Percentiles rank a stretch among this genome's conserved stretches.
These are phyloP conservation scores for Macropus fuliginosus DNA, from an alignment of 2,797 vertebrate genomes.

Conservation along the genomic window DNA sequence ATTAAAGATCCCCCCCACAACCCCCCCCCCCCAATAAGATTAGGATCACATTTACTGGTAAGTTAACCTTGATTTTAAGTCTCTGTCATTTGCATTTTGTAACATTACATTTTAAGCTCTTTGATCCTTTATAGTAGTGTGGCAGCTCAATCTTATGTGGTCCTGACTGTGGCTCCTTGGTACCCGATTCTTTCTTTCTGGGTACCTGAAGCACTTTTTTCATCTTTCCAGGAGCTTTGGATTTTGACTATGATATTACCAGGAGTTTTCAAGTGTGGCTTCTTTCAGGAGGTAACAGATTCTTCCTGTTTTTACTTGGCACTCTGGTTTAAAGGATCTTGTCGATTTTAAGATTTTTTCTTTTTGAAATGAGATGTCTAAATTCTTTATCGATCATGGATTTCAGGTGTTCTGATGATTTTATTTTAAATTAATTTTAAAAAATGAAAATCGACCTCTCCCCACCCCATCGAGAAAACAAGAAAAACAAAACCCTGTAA, in stretches of 20 bases:
- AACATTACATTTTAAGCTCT: not conserved
- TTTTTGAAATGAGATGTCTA: not conserved
- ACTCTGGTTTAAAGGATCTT: not conserved
- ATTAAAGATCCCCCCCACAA: not conserved
- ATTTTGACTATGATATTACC: not conserved
- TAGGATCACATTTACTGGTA: not conserved
- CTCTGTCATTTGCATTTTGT: not conserved
- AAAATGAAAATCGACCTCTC: not conserved
- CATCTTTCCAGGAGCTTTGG: not conserved
- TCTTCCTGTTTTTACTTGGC: not conserved
- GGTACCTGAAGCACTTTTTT: not conserved
- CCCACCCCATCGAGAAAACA: not conserved
- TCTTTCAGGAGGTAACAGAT: not conserved
- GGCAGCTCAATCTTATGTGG: not conserved
- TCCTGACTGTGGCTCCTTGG: not conserved
- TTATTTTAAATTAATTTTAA: not conserved
- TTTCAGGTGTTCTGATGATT: not conserved
- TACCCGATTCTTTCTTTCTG: not conserved
- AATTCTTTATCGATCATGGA: not conserved
- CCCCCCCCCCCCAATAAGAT: not conserved
- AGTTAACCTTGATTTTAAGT: not conserved
- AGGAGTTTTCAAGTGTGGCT: not conserved
- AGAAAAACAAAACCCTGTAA: not conserved
- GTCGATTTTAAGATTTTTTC: not conserved
- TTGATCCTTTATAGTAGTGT: not conserved